Evolutionary conservation across 1,140 invertebrate species (phyloP).

Genomic region (Heliothis subflexa): DNA sequence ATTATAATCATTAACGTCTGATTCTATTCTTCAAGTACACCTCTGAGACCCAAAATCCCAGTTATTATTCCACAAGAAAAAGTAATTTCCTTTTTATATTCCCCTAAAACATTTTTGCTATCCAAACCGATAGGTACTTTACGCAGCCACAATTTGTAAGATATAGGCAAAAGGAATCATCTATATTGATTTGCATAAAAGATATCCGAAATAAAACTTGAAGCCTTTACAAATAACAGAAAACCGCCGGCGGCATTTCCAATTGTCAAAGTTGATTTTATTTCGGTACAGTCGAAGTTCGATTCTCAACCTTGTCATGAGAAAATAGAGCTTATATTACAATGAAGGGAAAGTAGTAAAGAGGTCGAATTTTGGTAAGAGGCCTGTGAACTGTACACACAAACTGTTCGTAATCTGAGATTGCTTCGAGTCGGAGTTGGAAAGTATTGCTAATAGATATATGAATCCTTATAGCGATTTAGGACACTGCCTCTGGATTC

Average conservation of each 20-base stretch:
- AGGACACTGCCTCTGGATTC: not conserved
- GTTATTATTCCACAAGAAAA: not conserved
- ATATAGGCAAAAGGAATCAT: slow-evolving; percentile 21
- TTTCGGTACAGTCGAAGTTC: not conserved
- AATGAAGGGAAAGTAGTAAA: not conserved
- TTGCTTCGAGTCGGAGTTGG: slow-evolving; percentile 17
- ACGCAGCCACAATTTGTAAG: slow-evolving; percentile 10
- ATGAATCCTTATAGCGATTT: not conserved
- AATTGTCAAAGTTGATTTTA: slow-evolving; percentile 39
- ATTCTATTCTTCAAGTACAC: not conserved
- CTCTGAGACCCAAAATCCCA: not conserved
- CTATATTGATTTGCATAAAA: slow-evolving; percentile 28
- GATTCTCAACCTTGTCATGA: not conserved
- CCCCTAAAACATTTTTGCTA: not conserved
- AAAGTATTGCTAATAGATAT: slow-evolving; percentile 17
- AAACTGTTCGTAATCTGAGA: slow-evolving; percentile 23
- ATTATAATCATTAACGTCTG: too few relatives aligned
- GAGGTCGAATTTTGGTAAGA: slow-evolving; percentile 2
- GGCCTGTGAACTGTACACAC: slow-evolving; percentile 19
- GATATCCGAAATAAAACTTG: slow-evolving; percentile 32
- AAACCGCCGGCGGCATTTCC: slow-evolving; percentile 17
- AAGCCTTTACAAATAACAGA: slow-evolving; percentile 37
- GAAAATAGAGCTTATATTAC: not conserved
- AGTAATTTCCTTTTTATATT: not conserved
- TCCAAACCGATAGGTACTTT: slow-evolving; percentile 12